Base-by-base conservation (phyloP, 2,797 vertebrate genomes). In the Myioborus miniatus region DNA sequence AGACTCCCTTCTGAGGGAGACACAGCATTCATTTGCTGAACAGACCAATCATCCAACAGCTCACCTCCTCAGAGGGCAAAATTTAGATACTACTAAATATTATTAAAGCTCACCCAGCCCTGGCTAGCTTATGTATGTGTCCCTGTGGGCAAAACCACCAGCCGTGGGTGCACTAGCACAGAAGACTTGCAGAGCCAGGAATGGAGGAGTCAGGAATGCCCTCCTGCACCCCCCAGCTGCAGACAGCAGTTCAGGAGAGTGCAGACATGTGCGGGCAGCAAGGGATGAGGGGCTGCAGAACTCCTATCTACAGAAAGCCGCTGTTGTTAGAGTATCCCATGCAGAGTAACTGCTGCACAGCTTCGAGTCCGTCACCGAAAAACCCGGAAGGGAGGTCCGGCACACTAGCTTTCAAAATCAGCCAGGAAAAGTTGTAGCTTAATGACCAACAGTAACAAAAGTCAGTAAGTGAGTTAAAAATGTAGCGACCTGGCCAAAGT, bases 171-270 rank as follows among this genome's bases (percentile, higher is more conserved):
- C 26, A 39, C 34, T 37, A 63, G n/a, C 19, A 75, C 14, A 34
- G 39, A 26, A 64, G 46, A 62, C 44, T 72, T 39, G 43, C 30
- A 11, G 22, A 64, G 34, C 4, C 47, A 62, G 49, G 1, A 4
- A 29, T 37, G 46, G 58, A 69, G 52, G 43, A 83, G 50, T 15
- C 59, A 39, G 44, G 30, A 37, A 32, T 56, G 41, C 50, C 39
- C 24, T 80, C 17, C 30, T 53, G 39, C 2, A 1, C 39, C 5
- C 4, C 2, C 1, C n/a, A 60, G 46, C 34, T 3, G 2, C 56
- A 77, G 56, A 14, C 2, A 67, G 64, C 32, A 37, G 29, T 8
- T 92, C 43, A 82, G 60, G 29, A 72, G 44, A 79, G 30, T 0
- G 1, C 43, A 71, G 44, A 46, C 1, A 1, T 17, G 16, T 58